Evolutionary conservation across 2,113 vertebrate species (phyloP).

Genomic region (Poeciliopsis occidentalis): DNA sequence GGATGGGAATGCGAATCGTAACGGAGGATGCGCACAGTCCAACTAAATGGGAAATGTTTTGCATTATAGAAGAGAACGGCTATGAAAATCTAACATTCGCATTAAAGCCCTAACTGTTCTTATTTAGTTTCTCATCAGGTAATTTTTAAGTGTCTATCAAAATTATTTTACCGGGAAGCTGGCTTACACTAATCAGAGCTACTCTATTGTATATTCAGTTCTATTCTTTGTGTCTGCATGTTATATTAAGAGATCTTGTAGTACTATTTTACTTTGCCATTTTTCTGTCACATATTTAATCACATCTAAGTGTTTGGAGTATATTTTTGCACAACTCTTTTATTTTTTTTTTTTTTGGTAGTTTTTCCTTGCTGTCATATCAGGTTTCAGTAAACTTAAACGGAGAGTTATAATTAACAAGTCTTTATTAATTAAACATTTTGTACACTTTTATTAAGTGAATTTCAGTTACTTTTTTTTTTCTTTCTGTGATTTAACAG

Average conservation of each 20-base stretch:
- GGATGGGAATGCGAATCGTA: slow-evolving; percentile 19
- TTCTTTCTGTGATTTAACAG: slow-evolving; percentile 1
- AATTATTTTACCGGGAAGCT: slow-evolving; percentile 40
- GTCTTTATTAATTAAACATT: slow-evolving; percentile 26
- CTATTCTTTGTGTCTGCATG: slow-evolving; percentile 52
- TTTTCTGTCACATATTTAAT: slow-evolving; percentile 70
- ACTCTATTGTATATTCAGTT: slow-evolving; percentile 21
- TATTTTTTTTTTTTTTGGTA: background rate
- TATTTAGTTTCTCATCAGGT: slow-evolving; percentile 8
- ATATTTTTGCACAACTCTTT: slow-evolving; percentile 74
- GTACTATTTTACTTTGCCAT: slow-evolving; percentile 40
- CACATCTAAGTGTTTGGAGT: slow-evolving; percentile 58
- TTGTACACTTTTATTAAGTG: background rate
- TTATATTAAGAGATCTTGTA: slow-evolving; percentile 39
- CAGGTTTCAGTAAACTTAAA: slow-evolving; percentile 60
- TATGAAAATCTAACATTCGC: slow-evolving; percentile 20
- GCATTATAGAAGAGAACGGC: slow-evolving; percentile 12
- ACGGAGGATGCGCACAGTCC: background rate
- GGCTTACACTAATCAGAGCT: slow-evolving; percentile 28
- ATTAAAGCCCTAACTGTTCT: slow-evolving; percentile 22
- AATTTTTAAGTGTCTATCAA: slow-evolving; percentile 10
- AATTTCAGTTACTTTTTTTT: slow-evolving; percentile 25
- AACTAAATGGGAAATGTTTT: slow-evolving; percentile 10
- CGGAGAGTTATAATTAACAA: slow-evolving; percentile 19
- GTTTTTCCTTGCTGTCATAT: slow-evolving; percentile 44